phyloP scores from a whole-genome alignment of 2,888 invertebrate genomes.

The Sicus ferrugineus region DNA sequence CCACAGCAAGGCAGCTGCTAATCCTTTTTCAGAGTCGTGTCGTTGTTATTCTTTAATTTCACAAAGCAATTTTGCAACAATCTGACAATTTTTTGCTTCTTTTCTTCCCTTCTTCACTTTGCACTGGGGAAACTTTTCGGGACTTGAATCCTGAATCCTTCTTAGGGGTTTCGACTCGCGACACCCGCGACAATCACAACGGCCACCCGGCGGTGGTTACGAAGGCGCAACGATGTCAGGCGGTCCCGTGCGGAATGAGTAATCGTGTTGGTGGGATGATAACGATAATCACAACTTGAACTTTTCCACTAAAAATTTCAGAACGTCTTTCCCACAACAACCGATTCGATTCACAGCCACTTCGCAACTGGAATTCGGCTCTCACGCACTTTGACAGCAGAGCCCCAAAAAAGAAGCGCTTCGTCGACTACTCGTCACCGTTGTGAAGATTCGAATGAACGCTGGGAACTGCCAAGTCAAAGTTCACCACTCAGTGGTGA shows the following conservation, averaged over 20 bases:
- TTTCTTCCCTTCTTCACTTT: background rate
- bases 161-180: background rate
- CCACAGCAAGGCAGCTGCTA: slow-evolving; percentile 18
- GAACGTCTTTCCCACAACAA: no score
- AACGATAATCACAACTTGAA: background rate
- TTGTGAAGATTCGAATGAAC: no score
- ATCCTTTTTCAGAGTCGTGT: background rate
- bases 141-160: background rate
- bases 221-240: background rate
- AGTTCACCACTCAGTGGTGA: no score
- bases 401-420: background rate
- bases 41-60: background rate
- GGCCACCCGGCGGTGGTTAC: background rate
- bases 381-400: slow-evolving; percentile 26
- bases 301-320: no score
- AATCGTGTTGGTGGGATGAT: no score
- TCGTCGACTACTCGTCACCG: no score
- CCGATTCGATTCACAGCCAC: slow-evolving; percentile 19
- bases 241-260: background rate
- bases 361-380: slow-evolving; percentile 24
- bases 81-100: background rate
- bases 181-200: background rate
- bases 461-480: no score
- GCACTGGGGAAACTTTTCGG: background rate
- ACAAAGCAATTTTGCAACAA: background rate